These are phyloP conservation scores for Dasypogon diadema DNA, from an alignment of 2,888 invertebrate species.

Conservation along the genomic window DNA sequence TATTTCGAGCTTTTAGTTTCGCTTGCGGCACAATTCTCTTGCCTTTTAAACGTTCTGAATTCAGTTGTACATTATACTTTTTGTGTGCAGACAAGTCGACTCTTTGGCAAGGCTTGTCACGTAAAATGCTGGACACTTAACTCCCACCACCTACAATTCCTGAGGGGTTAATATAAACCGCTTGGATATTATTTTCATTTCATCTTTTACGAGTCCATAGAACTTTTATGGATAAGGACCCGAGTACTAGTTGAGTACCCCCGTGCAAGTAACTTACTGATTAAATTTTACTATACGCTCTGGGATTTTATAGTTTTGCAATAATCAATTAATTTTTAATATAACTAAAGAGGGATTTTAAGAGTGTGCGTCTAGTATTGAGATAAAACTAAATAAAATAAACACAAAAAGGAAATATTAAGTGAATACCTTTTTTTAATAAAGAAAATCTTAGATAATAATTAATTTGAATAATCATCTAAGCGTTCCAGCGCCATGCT, in stretches of 20 bases:
- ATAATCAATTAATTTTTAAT: no score
- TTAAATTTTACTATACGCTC: not conserved
- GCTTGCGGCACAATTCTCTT: not conserved
- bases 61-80: not conserved
- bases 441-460: no score
- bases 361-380: no score
- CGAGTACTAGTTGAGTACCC: not conserved
- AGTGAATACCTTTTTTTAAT: no score
- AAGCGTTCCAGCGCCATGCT: no score
- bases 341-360: no score
- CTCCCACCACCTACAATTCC: not conserved
- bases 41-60: not conserved
- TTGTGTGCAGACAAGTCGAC: not conserved
- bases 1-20: conserved; percentile 15
- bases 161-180: conserved; percentile 8
- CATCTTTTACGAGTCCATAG: conserved; percentile 24
- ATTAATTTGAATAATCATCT: no score
- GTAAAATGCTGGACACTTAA: conserved; percentile 15
- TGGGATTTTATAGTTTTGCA: not conserved
- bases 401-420: no score
- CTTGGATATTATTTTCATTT: conserved; percentile 32
- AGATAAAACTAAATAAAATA: no score
- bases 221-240: not conserved
- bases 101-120: conserved; percentile 20
- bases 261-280: not conserved